Base-by-base conservation (phyloP, 2,888 invertebrate genomes). In the Dysmachus trigonus region DNA sequence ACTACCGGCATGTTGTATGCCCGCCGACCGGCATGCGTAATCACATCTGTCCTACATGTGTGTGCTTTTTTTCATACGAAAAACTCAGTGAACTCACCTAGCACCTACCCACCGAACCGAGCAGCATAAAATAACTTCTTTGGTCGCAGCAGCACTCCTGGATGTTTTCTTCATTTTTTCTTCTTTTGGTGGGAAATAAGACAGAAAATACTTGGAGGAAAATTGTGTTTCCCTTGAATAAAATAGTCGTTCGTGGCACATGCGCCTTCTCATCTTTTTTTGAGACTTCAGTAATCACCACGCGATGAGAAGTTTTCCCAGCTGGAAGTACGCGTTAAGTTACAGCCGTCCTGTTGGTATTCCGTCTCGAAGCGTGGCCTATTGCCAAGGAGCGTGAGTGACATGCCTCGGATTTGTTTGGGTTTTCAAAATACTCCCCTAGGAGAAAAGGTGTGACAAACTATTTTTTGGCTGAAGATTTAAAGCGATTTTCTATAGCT, bases 1-100 rank as follows among this genome's bases (percentile, higher is more conserved):
- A 81, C 81, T 81, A 81, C 81, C 81, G 81, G 81, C 53, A 81
- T n/a, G 13, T 33, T 18, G 10, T 5, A 18, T 15, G 18, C 8
- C 53, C 53, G 62, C 15, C 62, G 81, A 81, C 53, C 81, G 30
- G 81, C 81, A 81, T 81, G 53, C 81, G 62, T 81, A 81, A 81
- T 81, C 30, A 62, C 81, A 81, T 81, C 53, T 81, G 81, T 81
- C 81, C 81, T 81, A 81, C 81, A 81, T 81, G 47, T 81, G 81
- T 41, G 77, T 27, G 77, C 18, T 33, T 73, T 73, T n/a, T 77
- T 77, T 77, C 77, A 7, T 47, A 77, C 77, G 31, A 47, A 77
- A 77, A 47, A 77, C 30, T 41, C 30, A 77, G 27, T 47, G 47
- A 77, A 30, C 77, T 33, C 30, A 77, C 77, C 62, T 31, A 73